phyloP scores from a whole-genome alignment of 64 coral and sea anemone genomes.

The Stichodactyla mertensii region DNA sequence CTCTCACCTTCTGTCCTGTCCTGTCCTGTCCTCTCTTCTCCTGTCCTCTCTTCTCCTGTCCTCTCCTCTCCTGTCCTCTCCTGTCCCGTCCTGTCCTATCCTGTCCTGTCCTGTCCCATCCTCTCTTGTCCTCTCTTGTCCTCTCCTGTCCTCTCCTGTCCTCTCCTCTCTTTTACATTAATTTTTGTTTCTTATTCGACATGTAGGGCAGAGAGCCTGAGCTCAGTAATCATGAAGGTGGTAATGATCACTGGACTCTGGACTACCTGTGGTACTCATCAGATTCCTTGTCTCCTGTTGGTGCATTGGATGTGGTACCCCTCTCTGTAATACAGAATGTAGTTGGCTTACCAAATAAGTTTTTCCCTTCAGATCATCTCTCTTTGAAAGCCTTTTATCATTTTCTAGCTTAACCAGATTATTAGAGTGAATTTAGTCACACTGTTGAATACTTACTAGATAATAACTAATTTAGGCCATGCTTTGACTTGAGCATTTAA shows the following conservation, averaged over 20 bases:
- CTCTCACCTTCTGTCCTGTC: no score
- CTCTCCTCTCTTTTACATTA: not conserved
- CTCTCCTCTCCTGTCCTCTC: no score
- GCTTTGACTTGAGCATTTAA: no score
- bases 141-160: no score
- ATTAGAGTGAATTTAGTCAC: not conserved
- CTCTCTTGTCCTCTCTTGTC: no score
- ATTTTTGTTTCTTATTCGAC: no score
- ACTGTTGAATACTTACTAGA: no score
- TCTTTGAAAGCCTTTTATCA: slow-evolving; percentile 46
- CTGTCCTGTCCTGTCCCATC: no score
- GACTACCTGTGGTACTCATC: slow-evolving; percentile 77
- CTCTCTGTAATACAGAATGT: slow-evolving; percentile 17
- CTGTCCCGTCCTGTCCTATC: no score
- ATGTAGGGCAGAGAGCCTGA: slow-evolving; percentile 70
- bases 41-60: no score
- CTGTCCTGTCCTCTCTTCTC: no score
- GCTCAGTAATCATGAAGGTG: slow-evolving; percentile 29
- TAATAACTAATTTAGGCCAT: no score
- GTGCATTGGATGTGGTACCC: slow-evolving; percentile 41
- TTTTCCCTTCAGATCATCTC: slow-evolving; percentile 72
- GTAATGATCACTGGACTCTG: slow-evolving; percentile 35
- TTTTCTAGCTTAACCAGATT: not conserved
- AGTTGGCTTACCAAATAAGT: slow-evolving; percentile 44
- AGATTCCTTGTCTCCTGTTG: slow-evolving; percentile 28